Evolutionary conservation across 2,888 invertebrate genomes (phyloP).

Genomic region (Adelognathus sp.): DNA sequence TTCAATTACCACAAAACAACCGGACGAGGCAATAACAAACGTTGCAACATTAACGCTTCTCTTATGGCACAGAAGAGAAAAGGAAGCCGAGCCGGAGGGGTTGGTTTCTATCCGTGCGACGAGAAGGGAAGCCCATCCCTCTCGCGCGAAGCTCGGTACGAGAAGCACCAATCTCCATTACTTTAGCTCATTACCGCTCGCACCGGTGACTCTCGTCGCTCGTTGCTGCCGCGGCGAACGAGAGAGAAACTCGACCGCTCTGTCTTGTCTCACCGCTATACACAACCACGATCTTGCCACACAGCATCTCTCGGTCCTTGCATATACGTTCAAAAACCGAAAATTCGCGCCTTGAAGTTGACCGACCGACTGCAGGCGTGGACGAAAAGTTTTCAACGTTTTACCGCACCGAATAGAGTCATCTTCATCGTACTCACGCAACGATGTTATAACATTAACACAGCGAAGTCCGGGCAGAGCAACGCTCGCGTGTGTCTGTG

Average conservation of each 20-base stretch:
- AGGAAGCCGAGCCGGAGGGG: conserved; percentile 39
- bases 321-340: conserved; percentile 35
- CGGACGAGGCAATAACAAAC: background rate
- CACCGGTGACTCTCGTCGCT: conserved; percentile 44
- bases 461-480: background rate
- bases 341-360: conserved; percentile 45
- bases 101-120: conserved; percentile 34
- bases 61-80: background rate
- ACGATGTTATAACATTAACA: background rate
- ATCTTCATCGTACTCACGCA: conserved; percentile 1
- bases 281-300: too few species aligned
- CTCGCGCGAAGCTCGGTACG: conserved; percentile 54
- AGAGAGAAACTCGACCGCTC: conserved; percentile 44
- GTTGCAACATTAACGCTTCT: background rate
- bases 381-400: background rate
- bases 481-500: background rate
- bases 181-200: conserved; percentile 72
- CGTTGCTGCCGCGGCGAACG: conserved; percentile 19
- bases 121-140: conserved; percentile 46
- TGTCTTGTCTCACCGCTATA: conserved; percentile 52
- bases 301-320: conserved; percentile 4
- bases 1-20: too few species aligned
- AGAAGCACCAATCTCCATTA: conserved; percentile 76
- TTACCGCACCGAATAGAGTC: background rate
- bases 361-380: background rate